Evolutionary conservation across 2,888 invertebrate genomes (phyloP).

Genomic region (Epinotia ramella): DNA sequence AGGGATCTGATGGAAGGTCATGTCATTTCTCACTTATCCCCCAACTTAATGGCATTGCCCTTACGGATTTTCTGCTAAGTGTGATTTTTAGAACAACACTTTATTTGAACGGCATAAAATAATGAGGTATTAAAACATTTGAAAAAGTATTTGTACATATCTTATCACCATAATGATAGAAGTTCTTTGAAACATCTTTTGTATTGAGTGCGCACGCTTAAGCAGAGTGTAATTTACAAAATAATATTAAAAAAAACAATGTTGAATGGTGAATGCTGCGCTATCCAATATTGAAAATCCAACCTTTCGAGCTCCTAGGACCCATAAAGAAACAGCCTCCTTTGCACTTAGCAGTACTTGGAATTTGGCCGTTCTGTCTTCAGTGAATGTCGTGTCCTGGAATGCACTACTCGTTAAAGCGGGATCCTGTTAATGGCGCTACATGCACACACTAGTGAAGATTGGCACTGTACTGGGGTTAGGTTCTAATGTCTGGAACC

Average conservation of each 20-base stretch:
- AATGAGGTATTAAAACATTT: background rate
- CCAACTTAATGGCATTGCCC: background rate
- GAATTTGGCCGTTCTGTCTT: conserved; percentile 88
- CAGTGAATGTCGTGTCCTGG: conserved; percentile 90
- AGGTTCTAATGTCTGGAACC: conserved; percentile 27
- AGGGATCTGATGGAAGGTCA: no score
- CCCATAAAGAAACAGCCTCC: conserved; percentile 97
- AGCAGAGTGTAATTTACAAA: conserved; percentile 61
- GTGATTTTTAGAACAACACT: background rate
- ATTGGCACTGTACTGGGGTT: conserved; percentile 50
- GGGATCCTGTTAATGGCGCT: conserved; percentile 77
- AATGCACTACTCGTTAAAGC: conserved; percentile 86
- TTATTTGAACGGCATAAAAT: background rate
- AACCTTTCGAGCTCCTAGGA: conserved; percentile 97
- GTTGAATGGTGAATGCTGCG: conserved; percentile 64
- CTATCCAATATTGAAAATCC: conserved; percentile 67
- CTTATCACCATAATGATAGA: conserved; percentile 9
- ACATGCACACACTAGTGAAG: conserved; percentile 72
- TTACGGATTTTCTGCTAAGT: background rate
- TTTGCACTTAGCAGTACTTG: conserved; percentile 95
- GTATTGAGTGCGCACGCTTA: conserved; percentile 53
- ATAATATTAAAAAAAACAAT: conserved; percentile 50
- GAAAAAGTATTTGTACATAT: conserved; percentile 17
- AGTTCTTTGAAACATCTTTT: conserved; percentile 47
- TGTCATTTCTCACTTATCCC: background rate